A percentile compares a stretch with the other conserved stretches of the same genome.
These are phyloP conservation scores for Philaethria dido DNA, from an alignment of 2,888 invertebrate genomes.

Conservation along the genomic window DNA sequence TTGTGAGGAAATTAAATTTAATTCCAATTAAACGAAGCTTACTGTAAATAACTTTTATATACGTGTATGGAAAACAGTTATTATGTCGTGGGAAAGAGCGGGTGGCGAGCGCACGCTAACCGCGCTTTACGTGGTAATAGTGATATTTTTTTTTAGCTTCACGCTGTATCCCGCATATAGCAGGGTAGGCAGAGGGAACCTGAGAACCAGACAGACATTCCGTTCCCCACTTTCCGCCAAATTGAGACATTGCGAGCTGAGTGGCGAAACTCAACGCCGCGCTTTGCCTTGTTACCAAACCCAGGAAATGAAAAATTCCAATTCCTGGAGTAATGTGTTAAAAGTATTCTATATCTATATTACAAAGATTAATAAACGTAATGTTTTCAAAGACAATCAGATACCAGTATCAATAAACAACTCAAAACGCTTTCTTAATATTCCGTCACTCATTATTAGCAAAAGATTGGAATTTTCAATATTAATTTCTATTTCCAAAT, in stretches of 20 bases:
- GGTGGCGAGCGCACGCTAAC: constrained; percentile 1
- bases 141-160: not conserved
- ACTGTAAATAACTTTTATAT: constrained; percentile 5
- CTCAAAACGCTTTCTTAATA: not conserved
- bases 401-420: not conserved
- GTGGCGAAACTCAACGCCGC: too few species aligned
- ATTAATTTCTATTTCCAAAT: constrained; percentile 13
- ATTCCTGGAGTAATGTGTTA: too few species aligned
- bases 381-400: not conserved
- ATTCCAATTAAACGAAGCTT: not conserved
- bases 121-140: not conserved
- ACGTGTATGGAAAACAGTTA: constrained; percentile 1
- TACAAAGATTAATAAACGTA: not conserved
- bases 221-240: too few species aligned
- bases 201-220: too few species aligned
- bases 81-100: not conserved
- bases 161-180: too few species aligned
- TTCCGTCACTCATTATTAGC: not conserved
- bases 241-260: too few species aligned
- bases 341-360: not conserved
- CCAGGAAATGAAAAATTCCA: too few species aligned
- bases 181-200: too few species aligned
- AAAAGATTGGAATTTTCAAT: not conserved
- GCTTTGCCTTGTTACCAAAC: too few species aligned
- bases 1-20: constrained; percentile 17